Evolutionary conservation across 2,888 invertebrate genomes (phyloP), one percentile per base, ranked within the genome.

Genomic region (Apotomis betuletana): DNA sequence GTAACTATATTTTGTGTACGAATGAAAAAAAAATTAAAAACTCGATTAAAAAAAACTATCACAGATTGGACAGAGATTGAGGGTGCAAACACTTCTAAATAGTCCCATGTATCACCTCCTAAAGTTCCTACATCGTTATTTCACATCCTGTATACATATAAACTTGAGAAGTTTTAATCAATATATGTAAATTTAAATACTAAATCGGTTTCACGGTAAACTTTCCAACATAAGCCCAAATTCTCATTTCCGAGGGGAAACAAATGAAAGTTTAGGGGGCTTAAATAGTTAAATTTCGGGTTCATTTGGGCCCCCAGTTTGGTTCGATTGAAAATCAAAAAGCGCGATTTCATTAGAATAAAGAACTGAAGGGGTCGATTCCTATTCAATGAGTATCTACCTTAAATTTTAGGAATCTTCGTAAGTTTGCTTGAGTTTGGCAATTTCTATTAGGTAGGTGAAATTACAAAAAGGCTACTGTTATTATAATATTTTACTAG

Each of bases 301-400:
- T 55, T 51, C 61, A 51, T 49, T 41, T 49, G 55, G 51, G 52
- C 10, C 58, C 6, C 63, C n/a, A 54, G 15, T 60, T 55, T 46
- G 55, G 70, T 65, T 67, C 67, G 58, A 63, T 54, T 72, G 72
- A 58, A 63, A 72, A 72, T 63, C 62, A 58, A 68, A 72, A 67
- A 67, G 52, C 67, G 62, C 52, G 54, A 68, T 63, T 68, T 63
- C 63, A 72, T 72, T 68, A 63, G 62, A 72, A 68, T 72, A 67
- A 72, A 71, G 62, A 63, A 72, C 67, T 58, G 59, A 46, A 63
- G 46, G 63, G 72, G 63, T 59, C 62, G 52, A 68, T 59, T 62
- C 58, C 67, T 46, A 68, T 63, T 72, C 67, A 68, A 68, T 61
- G 36, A 57, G 15, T 10, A 8, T 27, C 57, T 12, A 15, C 12